Evolutionary conservation across 2,113 vertebrate species (phyloP), one percentile per base, ranked within the genome.

Genomic region (Trogon melanurus): DNA sequence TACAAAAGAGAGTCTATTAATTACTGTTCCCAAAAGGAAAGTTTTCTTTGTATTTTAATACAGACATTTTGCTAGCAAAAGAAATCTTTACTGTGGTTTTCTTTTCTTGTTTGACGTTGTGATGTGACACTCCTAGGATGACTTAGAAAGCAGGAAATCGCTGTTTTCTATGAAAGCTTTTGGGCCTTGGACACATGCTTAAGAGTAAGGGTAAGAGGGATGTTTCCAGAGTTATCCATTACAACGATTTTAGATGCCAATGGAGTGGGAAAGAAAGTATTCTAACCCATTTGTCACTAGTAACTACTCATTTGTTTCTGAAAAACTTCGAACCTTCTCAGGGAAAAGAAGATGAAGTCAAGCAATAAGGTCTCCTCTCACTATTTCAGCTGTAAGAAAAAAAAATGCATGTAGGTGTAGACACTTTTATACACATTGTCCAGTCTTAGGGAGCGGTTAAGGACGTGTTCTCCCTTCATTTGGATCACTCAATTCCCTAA

Each of bases 1-100:
- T 47, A 32, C 57, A 80, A 95, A 96, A 91, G 34, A 88, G 41
- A 67, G 44, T 76, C 53, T 50, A n/a, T 29, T 80, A 79, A 81
- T 93, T 91, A 93, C 87, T 91, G 81, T 79, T 91, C 85, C 62
- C 36, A 73, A 53, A 19, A 84, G 79, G 41, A 45, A 86, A 67
- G 21, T 75, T 91, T 93, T 95, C 82, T 91, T 95, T 97, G 96
- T 91, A 88, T 95, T 96, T 95, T 94, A 97, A 97, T 95, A 96
- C 92, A 97, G 79, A 95, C 47, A 23, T 93, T 96, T 96, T 95
- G 82, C 84, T 94, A 95, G 83, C 89, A 95, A 95, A 78, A 48
- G 41, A 72, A 62, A 34, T 65, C 34, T 89, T 84, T 67, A 60
- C 44, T 74, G 92, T 93, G 87, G 88, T 96, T 89, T 95, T 88